A percentile compares a stretch with the other conserved stretches of the same genome.
Evolutionary conservation across 2,797 vertebrate species (phyloP).

Genomic region (Muraenolepis orangiensis): DNA sequence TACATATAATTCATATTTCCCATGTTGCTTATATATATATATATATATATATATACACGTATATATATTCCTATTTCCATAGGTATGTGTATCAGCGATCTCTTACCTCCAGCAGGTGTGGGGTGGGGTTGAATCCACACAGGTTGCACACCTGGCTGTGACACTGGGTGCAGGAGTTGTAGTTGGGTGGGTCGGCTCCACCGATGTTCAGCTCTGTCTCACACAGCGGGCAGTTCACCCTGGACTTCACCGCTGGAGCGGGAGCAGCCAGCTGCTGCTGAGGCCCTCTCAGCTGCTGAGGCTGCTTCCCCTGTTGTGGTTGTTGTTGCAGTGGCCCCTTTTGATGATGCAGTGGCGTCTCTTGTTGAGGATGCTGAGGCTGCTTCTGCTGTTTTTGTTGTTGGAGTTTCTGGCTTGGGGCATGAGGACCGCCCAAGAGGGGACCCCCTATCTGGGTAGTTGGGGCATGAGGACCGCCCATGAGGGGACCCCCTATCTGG

Average conservation of each 20-base stretch:
- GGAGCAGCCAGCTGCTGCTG: constrained; percentile 53
- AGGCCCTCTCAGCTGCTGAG: constrained; percentile 50
- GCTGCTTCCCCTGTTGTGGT: constrained; percentile 46
- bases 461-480: constrained; percentile 11
- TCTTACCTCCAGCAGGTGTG: constrained; percentile 96
- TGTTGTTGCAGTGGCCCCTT: constrained; percentile 56
- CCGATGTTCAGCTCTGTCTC: constrained; percentile 91
- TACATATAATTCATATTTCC: neutral
- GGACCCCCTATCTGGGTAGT: constrained; percentile 23
- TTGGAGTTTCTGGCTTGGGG: constrained; percentile 49
- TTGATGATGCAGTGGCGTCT: constrained; percentile 41
- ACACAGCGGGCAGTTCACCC: constrained; percentile 89
- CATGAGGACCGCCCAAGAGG: constrained; percentile 32
- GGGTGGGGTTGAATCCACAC: constrained; percentile 97
- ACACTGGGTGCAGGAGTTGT: constrained; percentile 93
- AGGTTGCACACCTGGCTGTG: constrained; percentile 92
- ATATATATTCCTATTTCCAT: neutral
- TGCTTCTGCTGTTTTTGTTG: constrained; percentile 50
- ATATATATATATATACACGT: no score
- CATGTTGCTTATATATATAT: neutral
- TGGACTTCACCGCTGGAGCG: constrained; percentile 70
- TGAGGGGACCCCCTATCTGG: constrained; percentile 22
- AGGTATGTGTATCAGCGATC: neutral
- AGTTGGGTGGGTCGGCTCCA: constrained; percentile 83
- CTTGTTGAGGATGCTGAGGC: constrained; percentile 53